A percentile compares a stretch with the other conserved stretches of the same genome.
Conservation (phyloP, 2,888 invertebrate genomes). For the Calameuta filiformis region DNA sequence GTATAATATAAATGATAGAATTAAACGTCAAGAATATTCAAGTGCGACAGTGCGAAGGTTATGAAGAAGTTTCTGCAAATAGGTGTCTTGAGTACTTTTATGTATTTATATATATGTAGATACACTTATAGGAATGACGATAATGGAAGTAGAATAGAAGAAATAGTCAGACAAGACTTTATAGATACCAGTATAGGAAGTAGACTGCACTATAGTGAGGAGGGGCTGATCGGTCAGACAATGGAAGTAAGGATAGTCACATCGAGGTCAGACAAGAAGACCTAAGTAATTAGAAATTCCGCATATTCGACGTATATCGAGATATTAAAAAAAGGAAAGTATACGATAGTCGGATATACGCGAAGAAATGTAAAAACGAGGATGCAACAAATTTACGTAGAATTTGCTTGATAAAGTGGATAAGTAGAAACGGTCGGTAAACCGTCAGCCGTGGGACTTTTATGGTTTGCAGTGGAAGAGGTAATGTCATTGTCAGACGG, state of each 20-base stretch:
- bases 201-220: not conserved
- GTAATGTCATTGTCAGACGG: not conserved
- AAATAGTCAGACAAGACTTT: not conserved
- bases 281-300: not conserved
- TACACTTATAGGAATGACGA: not conserved
- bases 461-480: not conserved
- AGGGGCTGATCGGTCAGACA: conserved; percentile 36
- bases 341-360: not conserved
- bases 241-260: not conserved
- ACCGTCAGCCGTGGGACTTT: not conserved
- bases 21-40: not conserved
- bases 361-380: not conserved
- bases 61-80: not conserved
- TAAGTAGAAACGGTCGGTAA: not conserved
- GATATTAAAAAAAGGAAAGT: too few species aligned
- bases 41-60: not conserved
- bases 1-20: not conserved
- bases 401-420: not conserved
- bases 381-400: not conserved
- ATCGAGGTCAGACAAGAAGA: not conserved
- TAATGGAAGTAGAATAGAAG: not conserved
- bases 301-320: too few species aligned
- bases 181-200: not conserved
- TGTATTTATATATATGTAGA: not conserved
- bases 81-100: not conserved